A percentile compares a stretch with the other conserved stretches of the same genome.
These are phyloP conservation scores for Pachyuromys duprasi DNA, from an alignment of 2,797 vertebrate genomes.

Conservation along the genomic window DNA sequence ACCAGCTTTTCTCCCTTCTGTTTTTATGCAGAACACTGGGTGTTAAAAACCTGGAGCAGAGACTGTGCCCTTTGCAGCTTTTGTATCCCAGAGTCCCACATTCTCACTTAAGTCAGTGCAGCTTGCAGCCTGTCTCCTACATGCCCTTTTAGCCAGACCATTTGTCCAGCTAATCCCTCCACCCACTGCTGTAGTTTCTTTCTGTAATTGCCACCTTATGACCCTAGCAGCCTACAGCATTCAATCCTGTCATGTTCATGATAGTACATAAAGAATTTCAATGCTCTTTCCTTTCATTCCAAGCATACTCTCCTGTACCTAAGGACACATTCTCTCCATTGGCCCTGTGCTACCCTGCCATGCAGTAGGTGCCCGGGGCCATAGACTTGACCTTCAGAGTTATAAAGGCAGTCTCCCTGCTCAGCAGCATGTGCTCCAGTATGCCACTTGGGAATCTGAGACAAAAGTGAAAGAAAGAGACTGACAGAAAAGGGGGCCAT, in stretches of 20 bases:
- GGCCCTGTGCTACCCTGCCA: fast-evolving
- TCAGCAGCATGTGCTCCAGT: no score
- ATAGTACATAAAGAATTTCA: not conserved
- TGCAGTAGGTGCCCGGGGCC: not conserved
- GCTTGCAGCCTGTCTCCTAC: no score
- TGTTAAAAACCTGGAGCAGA: not conserved
- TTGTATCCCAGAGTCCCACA: not conserved
- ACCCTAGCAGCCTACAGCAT: fast-evolving
- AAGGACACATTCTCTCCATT: not conserved
- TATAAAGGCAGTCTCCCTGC: not conserved
- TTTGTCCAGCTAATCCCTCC: not conserved
- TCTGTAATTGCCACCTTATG: not conserved
- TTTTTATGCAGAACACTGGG: not conserved
- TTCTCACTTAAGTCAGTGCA: no score
- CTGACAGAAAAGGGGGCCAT: not conserved
- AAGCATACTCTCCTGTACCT: not conserved
- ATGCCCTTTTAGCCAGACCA: no score
- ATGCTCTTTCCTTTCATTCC: not conserved
- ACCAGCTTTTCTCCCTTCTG: not conserved
- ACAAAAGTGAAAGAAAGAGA: not conserved
- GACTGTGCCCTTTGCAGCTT: not conserved
- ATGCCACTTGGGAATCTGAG: not conserved
- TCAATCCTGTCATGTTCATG: not conserved
- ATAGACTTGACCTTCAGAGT: not conserved
- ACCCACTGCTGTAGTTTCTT: not conserved